phyloP scores from a whole-genome alignment of 2,797 vertebrate genomes.

The Enteromius treurensis region DNA sequence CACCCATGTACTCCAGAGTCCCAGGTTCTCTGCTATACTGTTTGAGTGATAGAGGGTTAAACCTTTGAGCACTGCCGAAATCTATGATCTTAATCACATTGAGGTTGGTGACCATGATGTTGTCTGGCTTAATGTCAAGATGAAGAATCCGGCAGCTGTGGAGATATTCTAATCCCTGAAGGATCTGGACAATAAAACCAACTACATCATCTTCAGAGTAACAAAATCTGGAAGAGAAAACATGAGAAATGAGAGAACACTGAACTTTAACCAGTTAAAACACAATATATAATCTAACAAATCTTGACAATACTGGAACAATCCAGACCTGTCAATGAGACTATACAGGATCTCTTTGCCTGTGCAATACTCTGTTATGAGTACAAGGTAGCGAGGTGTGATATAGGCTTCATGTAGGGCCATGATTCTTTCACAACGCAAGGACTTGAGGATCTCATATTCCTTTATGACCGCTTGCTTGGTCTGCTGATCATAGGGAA shows the following conservation, averaged over 20 bases:
- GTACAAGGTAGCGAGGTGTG: slow-evolving; percentile 93
- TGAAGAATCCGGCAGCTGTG: slow-evolving; percentile 87
- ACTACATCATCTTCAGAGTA: slow-evolving; percentile 95
- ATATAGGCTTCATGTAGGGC: slow-evolving; percentile 94
- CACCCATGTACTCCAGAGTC: slow-evolving; percentile 85
- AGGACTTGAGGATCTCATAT: slow-evolving; percentile 90
- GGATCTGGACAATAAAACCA: slow-evolving; percentile 87
- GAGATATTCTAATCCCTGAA: slow-evolving; percentile 93
- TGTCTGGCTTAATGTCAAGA: slow-evolving; percentile 94
- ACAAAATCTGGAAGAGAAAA: slow-evolving; percentile 82
- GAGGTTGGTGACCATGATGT: slow-evolving; percentile 87
- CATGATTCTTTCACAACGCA: slow-evolving; percentile 90
- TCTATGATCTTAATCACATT: slow-evolving; percentile 92
- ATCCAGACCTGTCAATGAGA: slow-evolving; percentile 85
- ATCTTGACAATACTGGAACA: background rate
- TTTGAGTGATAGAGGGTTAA: slow-evolving; percentile 86
- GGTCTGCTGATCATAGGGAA: slow-evolving; percentile 86
- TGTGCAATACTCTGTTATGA: slow-evolving; percentile 89
- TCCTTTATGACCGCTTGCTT: slow-evolving; percentile 87
- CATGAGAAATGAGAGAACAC: background rate
- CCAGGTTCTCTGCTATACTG: slow-evolving; percentile 79
- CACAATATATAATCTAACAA: background rate
- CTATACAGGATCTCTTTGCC: slow-evolving; percentile 92
- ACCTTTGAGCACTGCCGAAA: slow-evolving; percentile 91
- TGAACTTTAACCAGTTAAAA: background rate